Evolutionary conservation across 64 coral and sea anemone species (phyloP).

Genomic region (Acropora tenuis): DNA sequence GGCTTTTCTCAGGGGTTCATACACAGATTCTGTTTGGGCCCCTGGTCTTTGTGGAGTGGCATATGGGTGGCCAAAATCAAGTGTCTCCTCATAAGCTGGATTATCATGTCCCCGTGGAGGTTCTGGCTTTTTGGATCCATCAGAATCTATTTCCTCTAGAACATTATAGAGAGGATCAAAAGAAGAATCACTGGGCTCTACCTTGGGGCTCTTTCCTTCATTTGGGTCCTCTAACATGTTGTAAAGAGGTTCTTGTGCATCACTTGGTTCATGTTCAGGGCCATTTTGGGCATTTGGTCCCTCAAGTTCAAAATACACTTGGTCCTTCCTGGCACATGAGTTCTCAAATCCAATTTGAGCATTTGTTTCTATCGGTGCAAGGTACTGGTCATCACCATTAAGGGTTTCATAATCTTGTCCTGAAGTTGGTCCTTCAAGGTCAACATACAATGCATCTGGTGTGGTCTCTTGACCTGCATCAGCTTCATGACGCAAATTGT

Average conservation of each 20-base stretch:
- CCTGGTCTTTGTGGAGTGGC: background rate
- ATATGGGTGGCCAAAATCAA: background rate
- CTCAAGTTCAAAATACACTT: background rate
- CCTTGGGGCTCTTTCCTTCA: background rate
- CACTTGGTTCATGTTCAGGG: background rate
- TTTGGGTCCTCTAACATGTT: conserved; percentile 10
- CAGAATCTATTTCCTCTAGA: background rate
- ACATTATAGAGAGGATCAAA: conserved; percentile 30
- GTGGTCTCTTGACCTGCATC: conserved; percentile 3
- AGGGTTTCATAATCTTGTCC: background rate
- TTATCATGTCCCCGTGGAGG: background rate
- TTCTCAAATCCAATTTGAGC: background rate
- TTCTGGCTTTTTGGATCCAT: background rate
- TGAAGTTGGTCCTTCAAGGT: background rate
- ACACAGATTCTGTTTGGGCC: background rate
- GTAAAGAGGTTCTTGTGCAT: background rate
- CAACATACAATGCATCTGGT: conserved; percentile 9
- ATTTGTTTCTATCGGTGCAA: background rate
- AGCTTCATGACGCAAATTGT: conserved; percentile 6
- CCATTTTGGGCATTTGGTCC: background rate
- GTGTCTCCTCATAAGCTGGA: conserved; percentile 16
- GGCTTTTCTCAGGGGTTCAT: background rate
- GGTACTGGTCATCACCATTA: background rate
- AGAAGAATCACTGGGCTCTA: background rate
- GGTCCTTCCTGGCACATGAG: background rate